Conservation (phyloP, 2,888 invertebrate genomes). For the Terebella lapidaria region DNA sequence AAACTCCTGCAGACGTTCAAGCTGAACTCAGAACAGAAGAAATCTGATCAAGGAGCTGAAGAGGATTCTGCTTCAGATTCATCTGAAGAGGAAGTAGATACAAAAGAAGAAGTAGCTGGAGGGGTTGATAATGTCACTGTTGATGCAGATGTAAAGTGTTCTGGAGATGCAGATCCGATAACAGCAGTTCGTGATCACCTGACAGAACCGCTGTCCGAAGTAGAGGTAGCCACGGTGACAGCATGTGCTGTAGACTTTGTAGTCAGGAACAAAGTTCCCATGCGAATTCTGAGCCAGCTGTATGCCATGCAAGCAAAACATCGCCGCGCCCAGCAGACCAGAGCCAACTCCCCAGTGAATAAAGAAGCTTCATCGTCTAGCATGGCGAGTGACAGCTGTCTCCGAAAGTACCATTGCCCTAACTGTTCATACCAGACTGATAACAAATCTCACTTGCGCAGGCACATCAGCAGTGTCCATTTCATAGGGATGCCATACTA, state of each 20-base stretch:
- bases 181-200: not conserved
- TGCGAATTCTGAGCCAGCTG: not conserved
- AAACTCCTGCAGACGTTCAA: not conserved
- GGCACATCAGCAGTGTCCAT: conserved; percentile 24
- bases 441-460: conserved; percentile 23
- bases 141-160: too few relatives aligned
- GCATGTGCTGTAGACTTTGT: not conserved
- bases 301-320: not conserved
- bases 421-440: conserved; percentile 25
- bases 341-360: not conserved
- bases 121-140: not conserved
- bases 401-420: conserved; percentile 20
- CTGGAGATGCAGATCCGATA: not conserved
- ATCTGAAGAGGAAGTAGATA: not conserved
- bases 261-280: conserved; percentile 2
- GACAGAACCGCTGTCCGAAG: not conserved
- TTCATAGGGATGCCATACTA: conserved; percentile 16
- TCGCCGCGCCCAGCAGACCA: not conserved
- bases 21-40: not conserved
- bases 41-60: not conserved
- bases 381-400: not conserved
- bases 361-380: not conserved
- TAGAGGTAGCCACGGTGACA: not conserved
- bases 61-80: not conserved
- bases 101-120: not conserved